Evolutionary conservation across 1,140 invertebrate genomes (phyloP), one percentile per base, ranked within the genome.

Genomic region (Dufourea novaeangliae): DNA sequence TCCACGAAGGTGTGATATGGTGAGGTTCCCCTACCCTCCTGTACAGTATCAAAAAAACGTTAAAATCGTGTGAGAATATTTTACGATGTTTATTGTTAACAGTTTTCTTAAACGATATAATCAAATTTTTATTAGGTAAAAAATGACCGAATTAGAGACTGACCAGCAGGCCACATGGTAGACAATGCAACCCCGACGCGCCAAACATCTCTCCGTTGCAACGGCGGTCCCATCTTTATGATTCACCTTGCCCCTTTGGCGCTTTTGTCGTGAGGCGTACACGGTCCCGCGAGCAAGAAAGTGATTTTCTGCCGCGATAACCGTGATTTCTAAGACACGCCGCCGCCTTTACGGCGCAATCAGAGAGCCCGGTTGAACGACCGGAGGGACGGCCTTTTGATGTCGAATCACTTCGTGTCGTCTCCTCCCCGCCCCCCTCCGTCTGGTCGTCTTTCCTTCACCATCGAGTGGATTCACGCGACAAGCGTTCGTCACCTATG

Each of bases 351-450:
- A 66, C 69, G 62, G 59, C 44, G 70, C 70, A 70, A 79, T 70
- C 44, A 78, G 59, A 75, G 78, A 54, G 41, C 54, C 50, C 56
- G 71, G 81, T 84, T 83, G 80, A 84, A 76, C 76, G 81, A 84
- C 71, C 81, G 82, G n/a, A 59, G 78, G 79, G 76, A 84, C 82
- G 82, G n/a, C 66, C 82, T 84, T 84, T 84, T 84, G 81, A 84
- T 84, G 81, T 84, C 70, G 81, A 84, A 84, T 84, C 77, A 79
- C 81, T 54, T 50, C 77, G 39, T 39, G 41, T 37, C 34, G 46
- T 17, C 5, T 7, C 46, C 20, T 8, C 3, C 34, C 34, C 34
- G 29, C 44, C 20, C 59, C 34, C n/a, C 32, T 54, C 10, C 56
- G 0, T 17, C 10, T 8, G 22, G 50, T 67, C 59, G 57, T 67